These are phyloP conservation scores for Ceratosolen solmsi DNA, from an alignment of 1,140 invertebrate species.

Conservation along the genomic window DNA sequence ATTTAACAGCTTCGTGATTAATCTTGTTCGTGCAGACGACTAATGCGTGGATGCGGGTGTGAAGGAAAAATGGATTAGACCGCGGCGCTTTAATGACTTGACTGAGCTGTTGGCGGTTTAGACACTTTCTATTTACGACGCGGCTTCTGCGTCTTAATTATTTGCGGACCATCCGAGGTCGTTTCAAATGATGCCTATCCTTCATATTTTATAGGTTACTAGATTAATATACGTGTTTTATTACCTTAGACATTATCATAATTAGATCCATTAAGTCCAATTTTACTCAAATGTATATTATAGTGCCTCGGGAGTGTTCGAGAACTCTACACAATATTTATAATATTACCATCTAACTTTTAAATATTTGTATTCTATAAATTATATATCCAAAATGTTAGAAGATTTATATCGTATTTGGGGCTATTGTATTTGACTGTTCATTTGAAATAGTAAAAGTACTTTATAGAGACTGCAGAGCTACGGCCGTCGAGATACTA, in stretches of 20 bases:
- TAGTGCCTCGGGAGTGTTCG: not conserved
- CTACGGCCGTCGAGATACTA: not conserved
- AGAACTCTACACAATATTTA: not conserved
- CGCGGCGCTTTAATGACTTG: conserved; percentile 10
- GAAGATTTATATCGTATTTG: too few relatives aligned
- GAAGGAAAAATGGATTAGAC: conserved; percentile 21
- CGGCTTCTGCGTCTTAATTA: not conserved
- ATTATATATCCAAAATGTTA: too few relatives aligned
- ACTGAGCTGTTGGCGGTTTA: not conserved
- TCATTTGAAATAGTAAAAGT: not conserved
- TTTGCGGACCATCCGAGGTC: not conserved
- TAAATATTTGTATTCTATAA: too few relatives aligned
- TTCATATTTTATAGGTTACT: not conserved
- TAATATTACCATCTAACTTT: not conserved
- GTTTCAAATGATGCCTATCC: too few relatives aligned
- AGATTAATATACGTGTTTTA: not conserved
- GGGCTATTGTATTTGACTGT: too few relatives aligned
- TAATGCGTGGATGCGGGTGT: not conserved
- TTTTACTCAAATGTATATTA: not conserved
- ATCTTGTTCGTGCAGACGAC: not conserved
- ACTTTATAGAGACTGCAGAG: not conserved
- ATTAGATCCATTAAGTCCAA: not conserved
- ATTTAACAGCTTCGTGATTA: not conserved
- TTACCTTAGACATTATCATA: not conserved
- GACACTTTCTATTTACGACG: conserved; percentile 28